Conservation (phyloP, 2,888 invertebrate genomes). For the Agonopterix arenella region DNA sequence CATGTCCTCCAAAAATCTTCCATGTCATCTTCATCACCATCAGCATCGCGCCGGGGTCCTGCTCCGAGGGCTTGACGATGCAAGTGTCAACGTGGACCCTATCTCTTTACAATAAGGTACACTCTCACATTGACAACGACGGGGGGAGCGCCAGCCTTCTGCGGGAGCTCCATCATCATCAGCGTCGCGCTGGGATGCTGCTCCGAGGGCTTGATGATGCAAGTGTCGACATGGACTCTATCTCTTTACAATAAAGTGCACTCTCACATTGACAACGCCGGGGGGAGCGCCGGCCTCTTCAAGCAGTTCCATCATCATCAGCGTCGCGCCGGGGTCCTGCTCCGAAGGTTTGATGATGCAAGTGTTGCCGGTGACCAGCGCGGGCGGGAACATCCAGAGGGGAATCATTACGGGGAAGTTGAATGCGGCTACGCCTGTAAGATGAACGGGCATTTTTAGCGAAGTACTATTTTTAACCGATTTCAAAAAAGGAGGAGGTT, state of each 20-base stretch:
- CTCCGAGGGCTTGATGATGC: constrained; percentile 68
- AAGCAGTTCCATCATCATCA: constrained; percentile 95
- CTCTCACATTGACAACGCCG: constrained; percentile 91
- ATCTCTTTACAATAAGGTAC: background rate
- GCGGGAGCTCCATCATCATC: constrained; percentile 89
- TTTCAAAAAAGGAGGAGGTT: no score
- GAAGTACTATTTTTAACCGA: no score
- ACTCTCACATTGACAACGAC: constrained; percentile 91
- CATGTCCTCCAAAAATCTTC: no score
- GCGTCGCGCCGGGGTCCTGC: constrained; percentile 96
- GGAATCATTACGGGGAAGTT: constrained; percentile 99
- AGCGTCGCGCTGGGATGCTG: constrained; percentile 37
- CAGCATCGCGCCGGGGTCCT: no score
- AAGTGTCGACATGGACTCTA: no score
- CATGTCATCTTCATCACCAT: no score
- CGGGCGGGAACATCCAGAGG: constrained; percentile 94
- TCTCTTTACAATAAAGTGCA: background rate
- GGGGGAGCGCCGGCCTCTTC: constrained; percentile 97
- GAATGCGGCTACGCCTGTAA: constrained; percentile 95
- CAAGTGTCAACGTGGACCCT: no score
- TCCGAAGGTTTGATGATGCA: constrained; percentile 97
- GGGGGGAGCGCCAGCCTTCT: constrained; percentile 96
- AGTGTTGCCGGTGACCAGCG: constrained; percentile 95
- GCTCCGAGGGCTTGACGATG: no score
- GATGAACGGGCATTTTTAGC: no score